Evolutionary conservation across 2,888 invertebrate species (phyloP), one percentile per base, ranked within the genome.

Genomic region (Cacoxenus indagator): DNA sequence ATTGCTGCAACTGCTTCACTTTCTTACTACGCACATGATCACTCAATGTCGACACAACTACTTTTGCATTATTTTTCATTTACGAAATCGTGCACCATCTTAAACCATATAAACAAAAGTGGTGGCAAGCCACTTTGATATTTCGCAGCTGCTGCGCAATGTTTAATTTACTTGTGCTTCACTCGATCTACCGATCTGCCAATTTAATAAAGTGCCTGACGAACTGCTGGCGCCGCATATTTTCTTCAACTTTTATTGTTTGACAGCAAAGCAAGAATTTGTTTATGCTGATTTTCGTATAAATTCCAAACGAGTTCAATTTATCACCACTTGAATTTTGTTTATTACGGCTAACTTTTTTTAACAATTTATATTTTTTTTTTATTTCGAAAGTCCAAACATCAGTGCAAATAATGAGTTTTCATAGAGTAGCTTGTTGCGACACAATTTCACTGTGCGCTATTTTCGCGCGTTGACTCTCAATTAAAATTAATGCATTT

Each of bases 401-500:
- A 37, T 37, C 37, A 11, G 37, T 1, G 37, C 37, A 37, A 5
- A 37, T 37, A 37, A 37, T 37, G 8, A 11, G 37, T 5, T 37
- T 22, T 51, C n/a, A 43, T 43, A n/a, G 2, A 43, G 11, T 43
- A n/a, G 45, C n/a, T 51, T 4, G 22, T 51, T 22, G 5, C 11
- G 31, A 19, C 17, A 59, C 31, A 31, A 31, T 59, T 59, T 59
- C 59, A 59, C 2, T 8, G 31, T 59, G 29, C 31, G 31, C 14
- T n/a, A 11, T 31, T 19, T 22, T 59, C 64, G 65, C 69, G 65
- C 70, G 73, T 70, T 75, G 69, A 71, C 71, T 72, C 73, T 68
- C 72, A 78, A 68, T 80, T 70, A 71, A 78, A 73, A 75, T 76
- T 75, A 77, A 79, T 75, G 78, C 81, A 78, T 77, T 77, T 76